A percentile compares a stretch with the other conserved stretches of the same genome.
Conservation (phyloP, 2,797 vertebrate species). For the Poeciliopsis gracilis region DNA sequence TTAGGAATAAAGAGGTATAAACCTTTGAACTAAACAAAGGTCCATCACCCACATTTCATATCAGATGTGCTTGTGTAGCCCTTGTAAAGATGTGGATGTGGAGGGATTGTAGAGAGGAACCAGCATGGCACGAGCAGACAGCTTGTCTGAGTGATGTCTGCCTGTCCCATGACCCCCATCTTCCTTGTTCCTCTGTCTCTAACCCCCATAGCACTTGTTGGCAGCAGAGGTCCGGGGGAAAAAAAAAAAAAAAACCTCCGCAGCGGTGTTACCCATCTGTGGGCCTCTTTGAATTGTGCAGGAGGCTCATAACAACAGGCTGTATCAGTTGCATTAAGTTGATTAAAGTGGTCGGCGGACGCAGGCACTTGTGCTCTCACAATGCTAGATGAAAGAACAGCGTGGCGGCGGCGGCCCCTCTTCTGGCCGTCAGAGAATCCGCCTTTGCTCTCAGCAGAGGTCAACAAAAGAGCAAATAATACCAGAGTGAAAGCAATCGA, state of each 20-base stretch:
- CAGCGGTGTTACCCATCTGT: constrained; percentile 80
- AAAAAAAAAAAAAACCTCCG: constrained; percentile 83
- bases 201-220: constrained; percentile 70
- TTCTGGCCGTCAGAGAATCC: constrained; percentile 80
- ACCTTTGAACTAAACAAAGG: constrained; percentile 99
- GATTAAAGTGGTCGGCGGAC: constrained; percentile 94
- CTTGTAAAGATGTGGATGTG: constrained; percentile 81
- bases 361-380: constrained; percentile 85
- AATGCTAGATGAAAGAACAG: constrained; percentile 95
- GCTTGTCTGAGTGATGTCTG: constrained; percentile 80
- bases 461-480: constrained; percentile 92
- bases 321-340: constrained; percentile 92
- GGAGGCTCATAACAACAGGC: constrained; percentile 82
- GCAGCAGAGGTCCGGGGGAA: constrained; percentile 78
- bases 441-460: constrained; percentile 89
- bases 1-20: constrained; percentile 97
- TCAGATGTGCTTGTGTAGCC: constrained; percentile 87
- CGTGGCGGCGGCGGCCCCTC: constrained; percentile 70
- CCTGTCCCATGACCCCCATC: constrained; percentile 75
- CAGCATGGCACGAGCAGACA: constrained; percentile 76
- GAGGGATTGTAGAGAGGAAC: constrained; percentile 76
- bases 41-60: constrained; percentile 89
- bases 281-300: constrained; percentile 90
- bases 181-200: constrained; percentile 57
- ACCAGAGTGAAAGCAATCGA: constrained; percentile 87